Evolutionary conservation across 37 sponge, comb jelly and placozoan genomes (phyloP), one percentile per base, ranked within the genome.

Genomic region (Aphrocallistes beatrix): DNA sequence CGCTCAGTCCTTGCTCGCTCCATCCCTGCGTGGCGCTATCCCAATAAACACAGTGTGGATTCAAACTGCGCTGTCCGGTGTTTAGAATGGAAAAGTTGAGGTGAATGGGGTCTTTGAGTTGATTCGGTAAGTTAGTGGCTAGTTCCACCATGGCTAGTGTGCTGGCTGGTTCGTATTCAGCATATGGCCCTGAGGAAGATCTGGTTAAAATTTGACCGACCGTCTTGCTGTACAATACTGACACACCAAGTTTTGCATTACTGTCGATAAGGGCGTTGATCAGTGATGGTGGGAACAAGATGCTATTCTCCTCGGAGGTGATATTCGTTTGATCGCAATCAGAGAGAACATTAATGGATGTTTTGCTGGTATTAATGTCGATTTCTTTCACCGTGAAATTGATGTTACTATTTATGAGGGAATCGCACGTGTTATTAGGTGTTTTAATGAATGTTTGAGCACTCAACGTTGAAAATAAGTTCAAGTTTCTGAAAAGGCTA

Each of bases 71-170:
- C 10, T 21, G 34, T 13, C n/a, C 32, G 75, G 75, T 60, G 75
- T 60, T 28, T 6, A 60, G 34, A 60, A 60, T 21, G 34, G 75
- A 21, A 60, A 60, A 60, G 75, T 60, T 60, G 21, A 60, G 25
- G 21, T 60, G 75, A 60, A 60, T 60, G 21, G 75, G 75, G 21
- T 60, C 34, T 19, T 6, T 60, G 28, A 60, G 34, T 60, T 60
- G 75, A 13, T 60, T 60, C 21, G 75, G 75, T 60, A 60, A 32
- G n/a, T 60, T 30, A 19, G 75, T 60, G 3, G 75, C 75, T 13
- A 60, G 75, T 60, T 60, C 75, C n/a, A 60, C 75, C 75, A 60
- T 60, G 10, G 34, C 75, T 19, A 60, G 75, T 32, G 75, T 60
- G 75, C 75, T 60, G n/a, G 17, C 75, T 19, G 75, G 75, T 60